Evolutionary conservation across 2,888 invertebrate species (phyloP).

Genomic region (Seira ritae): DNA sequence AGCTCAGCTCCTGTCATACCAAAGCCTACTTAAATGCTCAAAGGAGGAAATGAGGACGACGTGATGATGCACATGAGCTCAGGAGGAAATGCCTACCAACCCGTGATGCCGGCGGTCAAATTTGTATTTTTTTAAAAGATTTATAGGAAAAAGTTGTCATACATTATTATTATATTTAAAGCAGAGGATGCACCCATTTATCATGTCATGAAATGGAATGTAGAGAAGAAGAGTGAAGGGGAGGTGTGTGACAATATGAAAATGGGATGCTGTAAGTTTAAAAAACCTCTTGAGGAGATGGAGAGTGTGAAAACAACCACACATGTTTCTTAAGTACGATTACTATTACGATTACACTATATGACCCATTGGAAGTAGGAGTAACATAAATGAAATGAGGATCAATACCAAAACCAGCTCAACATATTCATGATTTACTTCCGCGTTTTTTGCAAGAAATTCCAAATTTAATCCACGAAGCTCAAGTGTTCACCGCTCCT

Average conservation of each 20-base stretch:
- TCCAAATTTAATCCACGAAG: neutral
- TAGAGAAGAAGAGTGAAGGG: no score
- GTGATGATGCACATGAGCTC: neutral
- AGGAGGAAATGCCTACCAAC: neutral
- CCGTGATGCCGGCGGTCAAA: neutral
- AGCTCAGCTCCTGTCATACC: neutral
- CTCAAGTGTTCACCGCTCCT: no score
- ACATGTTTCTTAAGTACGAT: no score
- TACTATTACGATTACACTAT: no score
- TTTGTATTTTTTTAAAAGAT: neutral
- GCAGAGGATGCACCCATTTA: neutral
- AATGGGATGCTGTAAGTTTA: no score
- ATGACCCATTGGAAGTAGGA: neutral
- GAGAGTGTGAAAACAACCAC: no score
- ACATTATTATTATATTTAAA: no score
- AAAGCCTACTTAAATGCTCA: neutral
- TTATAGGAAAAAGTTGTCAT: neutral
- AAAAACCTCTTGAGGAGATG: no score
- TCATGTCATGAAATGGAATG: neutral
- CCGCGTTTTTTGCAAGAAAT: slow-evolving; percentile 2
- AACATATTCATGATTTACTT: slow-evolving; percentile 2
- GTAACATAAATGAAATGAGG: neutral
- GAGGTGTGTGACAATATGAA: no score
- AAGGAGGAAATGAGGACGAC: slow-evolving; percentile 2
- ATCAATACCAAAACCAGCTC: slow-evolving; percentile 1